Percentiles rank a stretch among this genome's conserved stretches.
Evolutionary conservation across 2,113 vertebrate genomes (phyloP).

Genomic region (Verasper variegatus): DNA sequence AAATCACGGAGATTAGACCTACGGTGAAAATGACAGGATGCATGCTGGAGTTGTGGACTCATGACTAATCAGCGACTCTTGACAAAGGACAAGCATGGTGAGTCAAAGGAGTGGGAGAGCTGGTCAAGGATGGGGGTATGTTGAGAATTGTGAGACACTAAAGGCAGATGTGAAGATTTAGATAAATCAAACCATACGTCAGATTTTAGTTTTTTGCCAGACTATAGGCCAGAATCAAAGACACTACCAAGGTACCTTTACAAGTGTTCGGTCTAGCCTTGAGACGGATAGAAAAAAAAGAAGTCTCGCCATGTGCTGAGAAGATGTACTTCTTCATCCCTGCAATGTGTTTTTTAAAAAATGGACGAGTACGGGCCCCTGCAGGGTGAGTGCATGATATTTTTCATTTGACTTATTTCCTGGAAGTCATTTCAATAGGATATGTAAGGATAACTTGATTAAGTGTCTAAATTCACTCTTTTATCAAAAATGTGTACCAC

Average conservation of each 20-base stretch:
- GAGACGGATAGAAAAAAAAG: conserved; percentile 17
- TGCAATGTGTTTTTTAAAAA: conserved; percentile 40
- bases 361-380: not conserved
- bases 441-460: conserved; percentile 46
- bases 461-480: conserved; percentile 27
- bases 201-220: conserved; percentile 34
- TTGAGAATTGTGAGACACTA: not conserved
- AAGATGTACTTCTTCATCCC: conserved; percentile 17
- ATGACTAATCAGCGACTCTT: conserved; percentile 51
- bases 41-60: conserved; percentile 19
- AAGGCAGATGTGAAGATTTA: not conserved
- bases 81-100: conserved; percentile 38
- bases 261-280: not conserved
- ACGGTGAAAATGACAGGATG: conserved; percentile 26
- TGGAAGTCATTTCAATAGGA: conserved; percentile 11
- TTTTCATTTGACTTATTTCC: conserved; percentile 16
- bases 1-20: conserved; percentile 52
- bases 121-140: not conserved
- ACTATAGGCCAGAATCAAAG: conserved; percentile 24
- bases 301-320: not conserved
- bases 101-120: not conserved
- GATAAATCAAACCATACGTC: conserved; percentile 35
- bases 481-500: conserved; percentile 45
- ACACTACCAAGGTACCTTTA: conserved; percentile 22
- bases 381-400: conserved; percentile 13